A percentile compares a stretch with the other conserved stretches of the same genome.
These are phyloP conservation scores for Hymenochirus boettgeri DNA, from an alignment of 2,113 vertebrate species.

Conservation along the genomic window DNA sequence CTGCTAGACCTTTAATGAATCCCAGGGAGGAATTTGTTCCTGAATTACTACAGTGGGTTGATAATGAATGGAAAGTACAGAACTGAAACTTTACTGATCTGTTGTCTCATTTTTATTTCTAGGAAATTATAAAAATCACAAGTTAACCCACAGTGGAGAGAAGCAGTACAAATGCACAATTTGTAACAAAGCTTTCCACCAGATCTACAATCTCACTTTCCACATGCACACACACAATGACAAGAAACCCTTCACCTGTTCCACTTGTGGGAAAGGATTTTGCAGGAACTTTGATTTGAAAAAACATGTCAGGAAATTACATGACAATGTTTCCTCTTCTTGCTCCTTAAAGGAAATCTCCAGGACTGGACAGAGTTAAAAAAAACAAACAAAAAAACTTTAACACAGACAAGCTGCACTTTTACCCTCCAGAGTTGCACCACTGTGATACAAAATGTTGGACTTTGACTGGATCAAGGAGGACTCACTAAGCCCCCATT, in stretches of 20 bases:
- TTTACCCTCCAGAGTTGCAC: slow-evolving; percentile 10
- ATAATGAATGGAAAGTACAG: no score
- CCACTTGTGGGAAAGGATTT: slow-evolving; percentile 84
- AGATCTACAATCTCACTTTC: slow-evolving; percentile 86
- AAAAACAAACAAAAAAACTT: neutral
- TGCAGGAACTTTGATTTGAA: slow-evolving; percentile 89
- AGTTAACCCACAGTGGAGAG: slow-evolving; percentile 85
- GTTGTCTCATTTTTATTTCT: slow-evolving; percentile 41
- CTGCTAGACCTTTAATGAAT: slow-evolving; percentile 67
- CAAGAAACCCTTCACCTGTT: slow-evolving; percentile 86
- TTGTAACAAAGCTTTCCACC: slow-evolving; percentile 88
- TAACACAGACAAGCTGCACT: slow-evolving; percentile 6
- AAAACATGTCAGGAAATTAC: slow-evolving; percentile 86
- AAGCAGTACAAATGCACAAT: slow-evolving; percentile 87
- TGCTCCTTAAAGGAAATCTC: slow-evolving; percentile 67
- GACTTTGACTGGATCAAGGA: slow-evolving; percentile 3
- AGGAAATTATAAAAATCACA: slow-evolving; percentile 83
- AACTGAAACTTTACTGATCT: neutral
- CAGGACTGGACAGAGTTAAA: slow-evolving; percentile 77
- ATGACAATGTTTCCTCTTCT: slow-evolving; percentile 68
- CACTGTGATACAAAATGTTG: slow-evolving; percentile 22
- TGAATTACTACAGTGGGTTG: no score
- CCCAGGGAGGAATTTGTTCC: neutral
- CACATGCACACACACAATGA: slow-evolving; percentile 93
- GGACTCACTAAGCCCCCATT: no score